Conservation (phyloP, 1,140 invertebrate species). For the Ladona fulva region DNA sequence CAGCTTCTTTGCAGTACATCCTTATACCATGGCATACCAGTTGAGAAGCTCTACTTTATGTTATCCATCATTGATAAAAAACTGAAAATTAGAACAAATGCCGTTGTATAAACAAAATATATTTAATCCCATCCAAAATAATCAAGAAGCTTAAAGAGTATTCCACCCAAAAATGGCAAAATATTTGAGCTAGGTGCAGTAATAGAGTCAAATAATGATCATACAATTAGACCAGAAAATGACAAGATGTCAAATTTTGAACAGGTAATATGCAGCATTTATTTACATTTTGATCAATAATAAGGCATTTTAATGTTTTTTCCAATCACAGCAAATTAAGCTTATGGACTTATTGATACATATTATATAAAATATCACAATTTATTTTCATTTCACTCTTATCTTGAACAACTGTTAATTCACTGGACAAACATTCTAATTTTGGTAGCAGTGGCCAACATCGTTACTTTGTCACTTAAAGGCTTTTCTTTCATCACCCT, state of each 20-base stretch:
- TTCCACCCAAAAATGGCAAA: not conserved
- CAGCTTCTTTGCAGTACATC: too few species aligned
- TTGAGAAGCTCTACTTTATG: too few species aligned
- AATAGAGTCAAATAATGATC: not conserved
- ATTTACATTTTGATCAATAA: not conserved
- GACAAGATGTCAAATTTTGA: not conserved
- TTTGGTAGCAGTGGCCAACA: not conserved
- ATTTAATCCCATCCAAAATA: not conserved
- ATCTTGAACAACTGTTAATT: not conserved
- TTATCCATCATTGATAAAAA: too few species aligned
- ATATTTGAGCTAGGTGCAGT: not conserved
- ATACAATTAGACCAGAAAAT: not conserved
- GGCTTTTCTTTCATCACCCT: too few species aligned
- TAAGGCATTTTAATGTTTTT: not conserved
- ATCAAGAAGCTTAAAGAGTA: not conserved
- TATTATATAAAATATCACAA: conserved; percentile 4
- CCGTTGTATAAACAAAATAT: not conserved
- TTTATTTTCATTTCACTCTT: not conserved
- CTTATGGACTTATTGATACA: not conserved
- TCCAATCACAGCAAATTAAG: not conserved
- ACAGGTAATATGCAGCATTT: not conserved
- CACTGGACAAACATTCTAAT: not conserved
- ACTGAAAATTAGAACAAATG: too few species aligned
- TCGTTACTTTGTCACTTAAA: too few species aligned
- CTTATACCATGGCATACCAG: too few species aligned